Base-by-base conservation (phyloP, 2,888 invertebrate genomes). In the Acrobasis consociella region DNA sequence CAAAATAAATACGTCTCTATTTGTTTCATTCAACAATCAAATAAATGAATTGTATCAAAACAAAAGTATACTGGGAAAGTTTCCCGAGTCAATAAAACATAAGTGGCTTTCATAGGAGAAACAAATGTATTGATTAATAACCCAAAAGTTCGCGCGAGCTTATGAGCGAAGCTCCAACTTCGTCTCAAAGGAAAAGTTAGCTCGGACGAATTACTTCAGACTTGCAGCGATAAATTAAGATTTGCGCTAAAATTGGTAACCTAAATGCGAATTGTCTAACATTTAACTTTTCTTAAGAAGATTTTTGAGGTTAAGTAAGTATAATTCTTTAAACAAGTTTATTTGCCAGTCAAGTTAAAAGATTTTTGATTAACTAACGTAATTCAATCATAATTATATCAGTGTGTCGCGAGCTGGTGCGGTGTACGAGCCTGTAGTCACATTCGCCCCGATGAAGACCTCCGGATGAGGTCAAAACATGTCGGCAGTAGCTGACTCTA, bases 51-150 rank as follows among this genome's bases (percentile, higher is more conserved):
- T 50, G 49, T 51, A 60, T 51, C 50, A 51, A 58, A 60, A 60
- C 51, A 52, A 60, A 51, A 60, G 51, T 51, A n/a, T 52, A 60
- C 22, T 62, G 31, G 17, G n/a, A 37, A 62, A 62, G 62, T 62
- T 62, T 55, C 52, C 11, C 49, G 13, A 55, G 55, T 49, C 17
- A 62, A 62, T 62, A 55, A 62, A 62, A 55, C 62, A 55, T 62
- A 62, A 62, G 49, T 60, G 53, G 62, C 55, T 49, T 61, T 49
- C 49, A 62, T 55, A 55, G 11, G 16, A 42, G 62, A 55, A 62
- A 55, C 60, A 62, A 55, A 62, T 55, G 49, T 55, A 62, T 62
- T 60, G 55, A 61, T 61, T 61, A 49, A 61, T 55, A 55, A 22
- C 55, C 15, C 13, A 38, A 55, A 62, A 62, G 55, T 62, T 62